Evolutionary conservation across 2,888 invertebrate species (phyloP), one percentile per base, ranked within the genome.

Genomic region (Drosophila acutilabella): DNA sequence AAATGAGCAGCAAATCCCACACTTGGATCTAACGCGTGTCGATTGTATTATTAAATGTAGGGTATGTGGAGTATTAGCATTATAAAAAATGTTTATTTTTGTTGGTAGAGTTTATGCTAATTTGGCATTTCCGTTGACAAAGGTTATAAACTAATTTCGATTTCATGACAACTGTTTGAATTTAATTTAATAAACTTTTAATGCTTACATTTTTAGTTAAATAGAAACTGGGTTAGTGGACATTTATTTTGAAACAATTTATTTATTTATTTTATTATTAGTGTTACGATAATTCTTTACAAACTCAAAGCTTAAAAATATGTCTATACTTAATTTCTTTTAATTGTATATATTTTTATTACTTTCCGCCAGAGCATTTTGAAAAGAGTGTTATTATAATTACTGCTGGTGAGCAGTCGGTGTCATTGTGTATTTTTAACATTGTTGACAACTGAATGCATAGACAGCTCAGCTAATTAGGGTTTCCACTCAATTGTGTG

Each of bases 401-500:
- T 36, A 47, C 57, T 30, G 45, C 18, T 40, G 33, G 33, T 54
- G 44, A 54, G n/a, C 54, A 44, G 45, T 20, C 30, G 36, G 44
- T 45, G 50, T 64, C 64, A 54, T 66, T 78, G 72, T 64, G 76
- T 78, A 60, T 72, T 71, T 80, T 60, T 26, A 45, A 51, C n/a
- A 47, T 41, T 57, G 64, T 61, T 68, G 68, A 71, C 77, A 80
- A 62, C 47, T 56, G 48, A 62, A 53, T 60, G 61, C 50, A 53
- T 51, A 40, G 53, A 74, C 62, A 79, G 57, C 59, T 60, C 44
- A 45, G 58, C 81, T 87, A 87, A 80, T 81, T 81, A 58, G 69
- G 64, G 62, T 62, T 58, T 75, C 61, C 67, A 77, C 60, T 75
- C 71, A 73, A 64, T 58, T 69, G 52, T 69, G 52, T 42, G 36